Conservation (phyloP, 1,140 invertebrate genomes). For the Diabrotica virgifera region DNA sequence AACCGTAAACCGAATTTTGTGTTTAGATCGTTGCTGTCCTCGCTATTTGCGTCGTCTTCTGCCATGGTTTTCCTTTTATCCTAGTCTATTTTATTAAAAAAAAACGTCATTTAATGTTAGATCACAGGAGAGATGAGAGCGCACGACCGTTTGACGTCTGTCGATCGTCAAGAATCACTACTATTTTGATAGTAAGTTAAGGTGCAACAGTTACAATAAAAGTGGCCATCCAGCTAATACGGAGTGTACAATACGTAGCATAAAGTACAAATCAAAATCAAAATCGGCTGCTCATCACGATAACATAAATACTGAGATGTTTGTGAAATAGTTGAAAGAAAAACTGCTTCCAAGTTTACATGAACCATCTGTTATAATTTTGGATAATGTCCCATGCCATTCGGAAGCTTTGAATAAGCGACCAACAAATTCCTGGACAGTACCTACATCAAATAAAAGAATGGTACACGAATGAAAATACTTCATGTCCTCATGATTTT, state of each 20-base stretch:
- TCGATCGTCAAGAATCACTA: constrained; percentile 26
- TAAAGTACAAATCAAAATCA: no score
- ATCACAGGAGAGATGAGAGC: constrained; percentile 15
- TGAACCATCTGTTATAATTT: no score
- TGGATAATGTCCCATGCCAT: no score
- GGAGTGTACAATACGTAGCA: not conserved
- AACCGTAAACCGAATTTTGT: constrained; percentile 72
- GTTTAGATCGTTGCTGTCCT: constrained; percentile 62
- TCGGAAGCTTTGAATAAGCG: no score
- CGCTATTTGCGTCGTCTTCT: constrained; percentile 60
- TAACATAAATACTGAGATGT: no score
- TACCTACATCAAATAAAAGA: no score
- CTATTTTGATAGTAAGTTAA: constrained; percentile 3
- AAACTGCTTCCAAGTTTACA: no score
- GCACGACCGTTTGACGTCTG: constrained; percentile 21
- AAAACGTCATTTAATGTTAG: not conserved
- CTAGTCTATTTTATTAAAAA: not conserved
- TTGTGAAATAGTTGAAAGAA: no score
- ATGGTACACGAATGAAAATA: no score
- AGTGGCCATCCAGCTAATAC: constrained; percentile 13
- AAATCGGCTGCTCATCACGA: constrained; percentile 12
- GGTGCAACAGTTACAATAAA: constrained; percentile 30
- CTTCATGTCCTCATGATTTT: no score
- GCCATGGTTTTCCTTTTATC: constrained; percentile 26
- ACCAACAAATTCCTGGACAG: no score